Conservation (phyloP, 1,140 invertebrate genomes). For the Drosophila equinoxialis region DNA sequence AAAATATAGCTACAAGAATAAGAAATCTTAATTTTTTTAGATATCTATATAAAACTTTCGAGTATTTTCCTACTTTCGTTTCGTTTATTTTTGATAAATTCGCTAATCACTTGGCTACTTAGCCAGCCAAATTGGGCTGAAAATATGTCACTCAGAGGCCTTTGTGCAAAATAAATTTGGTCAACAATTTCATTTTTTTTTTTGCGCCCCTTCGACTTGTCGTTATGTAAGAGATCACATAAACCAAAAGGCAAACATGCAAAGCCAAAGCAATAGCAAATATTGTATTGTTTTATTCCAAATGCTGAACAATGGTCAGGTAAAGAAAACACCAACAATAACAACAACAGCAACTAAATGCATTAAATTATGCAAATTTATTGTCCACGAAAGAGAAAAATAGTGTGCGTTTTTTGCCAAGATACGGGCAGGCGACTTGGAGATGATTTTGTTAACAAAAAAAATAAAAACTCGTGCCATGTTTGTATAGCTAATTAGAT, state of each 20-base stretch:
- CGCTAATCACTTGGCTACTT: neutral
- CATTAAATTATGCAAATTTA: constrained; percentile 75
- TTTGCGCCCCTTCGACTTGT: constrained; percentile 1
- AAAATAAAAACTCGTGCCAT: constrained; percentile 29
- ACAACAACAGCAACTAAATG: constrained; percentile 50
- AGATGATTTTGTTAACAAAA: constrained; percentile 20
- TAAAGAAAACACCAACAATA: constrained; percentile 27
- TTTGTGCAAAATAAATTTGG: constrained; percentile 59
- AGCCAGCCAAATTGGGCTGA: neutral
- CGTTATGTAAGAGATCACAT: constrained; percentile 14
- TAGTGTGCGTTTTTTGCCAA: constrained; percentile 9
- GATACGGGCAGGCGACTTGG: neutral
- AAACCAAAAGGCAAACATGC: constrained; percentile 27
- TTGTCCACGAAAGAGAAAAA: constrained; percentile 38
- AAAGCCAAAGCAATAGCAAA: constrained; percentile 32
- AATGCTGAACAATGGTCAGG: constrained; percentile 18
- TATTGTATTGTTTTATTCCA: constrained; percentile 29
- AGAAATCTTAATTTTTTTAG: too few relatives aligned
- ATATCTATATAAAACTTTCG: neutral
- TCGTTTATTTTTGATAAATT: neutral
- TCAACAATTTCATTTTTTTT: constrained; percentile 43
- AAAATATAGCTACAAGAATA: too few relatives aligned
- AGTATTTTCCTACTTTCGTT: neutral
- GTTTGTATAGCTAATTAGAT: constrained; percentile 72
- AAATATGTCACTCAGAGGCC: constrained; percentile 55